These are phyloP conservation scores for Catostomus latipinnis DNA, from an alignment of 2,797 vertebrate genomes.

Conservation along the genomic window DNA sequence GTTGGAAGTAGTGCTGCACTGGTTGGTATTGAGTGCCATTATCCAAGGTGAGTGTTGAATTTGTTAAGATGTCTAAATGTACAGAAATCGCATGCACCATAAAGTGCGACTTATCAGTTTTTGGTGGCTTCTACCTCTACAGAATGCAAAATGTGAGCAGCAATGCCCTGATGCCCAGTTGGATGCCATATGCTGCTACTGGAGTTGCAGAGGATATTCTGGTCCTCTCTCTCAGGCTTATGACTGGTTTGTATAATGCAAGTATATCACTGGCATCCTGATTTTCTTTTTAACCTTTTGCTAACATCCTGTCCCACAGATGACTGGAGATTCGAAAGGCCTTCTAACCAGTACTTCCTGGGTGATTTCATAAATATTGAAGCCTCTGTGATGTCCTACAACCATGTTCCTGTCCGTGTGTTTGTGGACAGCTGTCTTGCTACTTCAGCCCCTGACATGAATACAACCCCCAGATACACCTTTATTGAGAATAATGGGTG, in stretches of 20 bases:
- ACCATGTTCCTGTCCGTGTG: slow-evolving; percentile 46
- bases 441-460: slow-evolving; percentile 66
- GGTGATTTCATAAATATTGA: slow-evolving; percentile 45
- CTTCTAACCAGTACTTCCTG: slow-evolving; percentile 42
- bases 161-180: slow-evolving; percentile 60
- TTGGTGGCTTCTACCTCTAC: neutral
- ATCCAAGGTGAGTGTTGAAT: slow-evolving; percentile 39
- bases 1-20: slow-evolving; percentile 65
- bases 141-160: slow-evolving; percentile 72
- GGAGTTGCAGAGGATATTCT: slow-evolving; percentile 55
- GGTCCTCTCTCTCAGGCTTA: slow-evolving; percentile 71
- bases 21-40: slow-evolving; percentile 70
- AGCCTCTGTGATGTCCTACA: slow-evolving; percentile 31
- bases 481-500: slow-evolving; percentile 54
- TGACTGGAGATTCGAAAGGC: slow-evolving; percentile 42
- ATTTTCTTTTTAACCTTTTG: slow-evolving; percentile 38
- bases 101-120: too few relatives aligned
- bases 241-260: slow-evolving; percentile 66
- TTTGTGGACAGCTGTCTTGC: slow-evolving; percentile 51
- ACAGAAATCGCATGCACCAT: too few relatives aligned
- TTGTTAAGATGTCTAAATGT: too few relatives aligned
- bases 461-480: slow-evolving; percentile 24
- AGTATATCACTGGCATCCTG: slow-evolving; percentile 7
- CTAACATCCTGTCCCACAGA: neutral
- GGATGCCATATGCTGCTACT: slow-evolving; percentile 55